Conservation (phyloP, 2,113 vertebrate species). For the Nannobrachium achirus region DNA sequence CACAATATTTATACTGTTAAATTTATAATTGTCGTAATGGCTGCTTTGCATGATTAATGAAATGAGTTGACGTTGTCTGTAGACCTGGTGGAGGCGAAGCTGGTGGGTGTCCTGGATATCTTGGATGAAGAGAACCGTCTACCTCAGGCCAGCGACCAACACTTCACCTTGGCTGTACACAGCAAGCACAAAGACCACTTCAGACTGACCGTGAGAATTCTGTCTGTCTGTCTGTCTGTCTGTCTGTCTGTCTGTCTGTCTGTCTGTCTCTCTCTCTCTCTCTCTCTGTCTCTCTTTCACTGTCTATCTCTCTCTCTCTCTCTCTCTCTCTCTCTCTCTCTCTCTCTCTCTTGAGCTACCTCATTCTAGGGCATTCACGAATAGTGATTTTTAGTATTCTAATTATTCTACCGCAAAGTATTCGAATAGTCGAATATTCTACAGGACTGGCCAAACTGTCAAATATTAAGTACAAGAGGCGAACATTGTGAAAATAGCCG, state of each 20-base stretch:
- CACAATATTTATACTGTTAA: conserved; percentile 2
- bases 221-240: too few species aligned
- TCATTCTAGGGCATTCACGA: too few species aligned
- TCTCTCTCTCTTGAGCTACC: not conserved
- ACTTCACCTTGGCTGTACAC: conserved; percentile 91
- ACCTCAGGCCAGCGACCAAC: conserved; percentile 94
- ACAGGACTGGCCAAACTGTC: too few species aligned
- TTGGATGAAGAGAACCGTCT: conserved; percentile 99
- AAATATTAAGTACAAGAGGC: too few species aligned
- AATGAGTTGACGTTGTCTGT: conserved; percentile 24
- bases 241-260: too few species aligned
- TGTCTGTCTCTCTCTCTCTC: not conserved
- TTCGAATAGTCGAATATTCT: too few species aligned
- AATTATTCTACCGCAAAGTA: too few species aligned
- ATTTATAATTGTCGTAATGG: not conserved
- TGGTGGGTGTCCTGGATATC: conserved; percentile 94
- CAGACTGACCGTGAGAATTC: conserved; percentile 89
- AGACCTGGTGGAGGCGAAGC: conserved; percentile 96
- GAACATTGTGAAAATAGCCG: too few species aligned
- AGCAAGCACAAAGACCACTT: conserved; percentile 97
- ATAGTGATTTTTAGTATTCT: too few species aligned
- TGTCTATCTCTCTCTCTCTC: conserved; percentile 1
- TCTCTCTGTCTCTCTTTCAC: not conserved
- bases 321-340: not conserved
- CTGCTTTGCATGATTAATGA: not conserved